Evolutionary conservation across 2,113 vertebrate genomes (phyloP), one percentile per base, ranked within the genome.

Genomic region (Cyprinus carpio): DNA sequence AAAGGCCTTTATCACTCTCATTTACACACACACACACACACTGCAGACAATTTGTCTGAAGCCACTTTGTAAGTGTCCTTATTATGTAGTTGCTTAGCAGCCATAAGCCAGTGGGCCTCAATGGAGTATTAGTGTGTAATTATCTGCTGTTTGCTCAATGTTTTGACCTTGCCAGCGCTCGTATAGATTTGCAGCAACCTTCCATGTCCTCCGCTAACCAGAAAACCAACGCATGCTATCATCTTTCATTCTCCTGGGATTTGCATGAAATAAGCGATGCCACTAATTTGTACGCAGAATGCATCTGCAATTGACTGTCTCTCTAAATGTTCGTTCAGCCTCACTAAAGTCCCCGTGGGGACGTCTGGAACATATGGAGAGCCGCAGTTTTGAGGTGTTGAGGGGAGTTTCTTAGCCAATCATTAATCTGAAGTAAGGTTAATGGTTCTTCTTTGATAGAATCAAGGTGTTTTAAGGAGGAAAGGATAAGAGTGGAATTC

Each of bases 1-100:
- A 81, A 89, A 56, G 87, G 84, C 88, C 83, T 90, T 90, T 89
- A 86, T 81, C 37, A 80, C 27, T 69, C 78, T 82, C 74, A 80
- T 81, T 86, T 62, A 85, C 82, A 84, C 85, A 78, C 64, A 82
- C 40, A 83, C 81, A 77, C 13, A 34, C 27, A 82, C 54, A n/a
- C 65, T 25, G 69, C 67, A 77, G 16, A 62, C 64, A 83, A 80
- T 64, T 64, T 46, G 15, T 80, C 62, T 76, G 62, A 81, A 85
- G 84, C 34, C 77, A 75, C 51, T 65, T 75, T 75, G 12, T 75
- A 81, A 80, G 60, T 77, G 84, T 85, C 83, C 67, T 82, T 79
- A 79, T 87, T 83, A 77, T 78, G 51, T 78, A 67, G 88, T 87
- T 87, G 83, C 81, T 83, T 83, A 89, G 83, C 81, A 80, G 81